Base-by-base conservation (phyloP, 2,888 invertebrate species). In the Amphipoea lucens region DNA sequence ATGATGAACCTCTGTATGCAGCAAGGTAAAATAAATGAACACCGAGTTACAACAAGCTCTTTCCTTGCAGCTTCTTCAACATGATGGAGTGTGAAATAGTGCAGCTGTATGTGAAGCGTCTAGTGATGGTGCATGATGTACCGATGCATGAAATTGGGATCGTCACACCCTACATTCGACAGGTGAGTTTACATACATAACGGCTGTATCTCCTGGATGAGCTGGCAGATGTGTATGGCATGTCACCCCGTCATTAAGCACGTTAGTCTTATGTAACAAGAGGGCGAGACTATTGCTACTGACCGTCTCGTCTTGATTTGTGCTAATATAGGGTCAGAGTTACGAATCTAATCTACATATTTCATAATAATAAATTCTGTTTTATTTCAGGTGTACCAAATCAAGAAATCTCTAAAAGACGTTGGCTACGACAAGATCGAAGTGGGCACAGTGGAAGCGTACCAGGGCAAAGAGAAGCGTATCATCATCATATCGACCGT, bases 151-250 rank as follows among this genome's bases (percentile, higher is more conserved):
- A 99, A 86, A 98, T 99, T 85, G 99, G 99, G 6, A 97, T 99
- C 75, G 98, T 99, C 76, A 98, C 99, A 0, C 99, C 99, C 0
- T 99, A 99, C 92, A 97, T 98, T 76, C 98, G 99, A 95, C 99
- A 99, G 97, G 99, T 98, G 91, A 83, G 85, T 4, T 57, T 14
- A 14, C 20, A 20, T 17, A 17, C 6, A n/a, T 66, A 14, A 51
- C 5, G 1, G 6, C n/a, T 57, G 20, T 65, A 29, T 51, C 29
- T 51, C 9, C 20, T 20, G 6, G 2, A 36, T 36, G 4, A 0
- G 54, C 17, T n/a, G 11, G 17, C n/a, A n/a, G n/a, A 54, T 17
- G 9, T 51, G 36, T 42, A 42, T n/a, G 2, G 17, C n/a, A 42
- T 9, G n/a, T 23, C 6, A 29, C 17, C 17, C 62, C 36, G 7